Evolutionary conservation across 2,113 vertebrate species (phyloP), one percentile per base, ranked within the genome.

Genomic region (Beaufortia kweichowensis): DNA sequence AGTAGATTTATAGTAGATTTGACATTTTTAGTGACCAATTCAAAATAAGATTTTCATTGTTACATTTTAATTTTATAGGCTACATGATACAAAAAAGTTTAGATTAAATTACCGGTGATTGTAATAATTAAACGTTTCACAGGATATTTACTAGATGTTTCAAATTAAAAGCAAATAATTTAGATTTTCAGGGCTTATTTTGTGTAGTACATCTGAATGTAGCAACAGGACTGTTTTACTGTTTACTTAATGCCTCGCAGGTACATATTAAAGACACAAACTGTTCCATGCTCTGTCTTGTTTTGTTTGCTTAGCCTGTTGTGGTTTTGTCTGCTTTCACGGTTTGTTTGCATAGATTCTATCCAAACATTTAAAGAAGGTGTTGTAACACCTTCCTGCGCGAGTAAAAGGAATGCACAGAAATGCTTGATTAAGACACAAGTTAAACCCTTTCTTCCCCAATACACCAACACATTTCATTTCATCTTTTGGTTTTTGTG

Each of bases 281-380:
- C 48, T 53, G 6, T 21, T 71, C 31, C n/a, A 23, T 68, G 31
- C 9, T 21, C 8, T 23, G 31, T 2, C 31, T 71, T 71, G 46
- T 35, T 71, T 57, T 71, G 53, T 56, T 56, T 57, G 53, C 29
- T 69, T 15, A n/a, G 3, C 23, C 14, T 66, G 66, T 46, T 71
- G 50, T 24, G 68, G 31, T 35, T 39, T 56, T 55, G 28, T 56
- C n/a, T 70, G 21, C 31, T 70, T 70, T 53, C 19, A 68, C 24
- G 1, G n/a, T 55, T 2, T 70, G 21, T 57, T 70, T 39, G 68
- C 5, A 24, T 35, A 23, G 21, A 57, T 71, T 71, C 21, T 39
- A 6, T 57, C 21, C 15, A 55, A 31, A 55, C n/a, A 41, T 26
- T 71, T 8, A 21, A 53, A 15, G 10, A 46, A 53, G n/a, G 7